A percentile compares a stretch with the other conserved stretches of the same genome.
phyloP scores from a whole-genome alignment of 2,113 vertebrate genomes.

The Tor tambroides region DNA sequence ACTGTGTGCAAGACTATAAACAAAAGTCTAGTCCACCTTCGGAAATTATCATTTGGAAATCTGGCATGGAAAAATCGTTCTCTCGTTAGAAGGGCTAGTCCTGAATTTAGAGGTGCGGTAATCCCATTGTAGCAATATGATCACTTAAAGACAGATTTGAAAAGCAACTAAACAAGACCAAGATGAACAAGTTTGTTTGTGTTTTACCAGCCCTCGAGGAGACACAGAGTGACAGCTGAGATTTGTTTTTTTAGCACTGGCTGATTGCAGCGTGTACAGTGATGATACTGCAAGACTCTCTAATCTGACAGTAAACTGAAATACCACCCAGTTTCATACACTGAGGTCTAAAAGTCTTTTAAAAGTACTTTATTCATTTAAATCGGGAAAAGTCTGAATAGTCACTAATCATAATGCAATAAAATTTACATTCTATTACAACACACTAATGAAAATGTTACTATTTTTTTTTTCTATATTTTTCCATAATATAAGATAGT shows the following conservation, averaged over 20 bases:
- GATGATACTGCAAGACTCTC: neutral
- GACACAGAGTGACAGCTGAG: neutral
- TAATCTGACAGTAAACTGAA: neutral
- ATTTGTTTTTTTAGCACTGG: neutral
- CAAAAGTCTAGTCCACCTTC: neutral
- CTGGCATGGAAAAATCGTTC: neutral
- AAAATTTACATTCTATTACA: neutral
- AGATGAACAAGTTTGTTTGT: neutral
- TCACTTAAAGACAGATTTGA: neutral
- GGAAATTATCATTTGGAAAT: neutral
- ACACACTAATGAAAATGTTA: neutral
- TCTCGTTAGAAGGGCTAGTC: neutral
- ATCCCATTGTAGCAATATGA: constrained; percentile 7
- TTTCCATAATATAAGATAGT: neutral
- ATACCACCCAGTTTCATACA: neutral
- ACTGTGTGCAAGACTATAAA: neutral
- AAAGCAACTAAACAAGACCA: constrained; percentile 3
- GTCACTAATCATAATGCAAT: neutral
- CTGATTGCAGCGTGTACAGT: neutral
- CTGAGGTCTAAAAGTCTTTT: neutral
- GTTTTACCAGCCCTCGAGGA: neutral
- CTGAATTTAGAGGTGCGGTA: neutral
- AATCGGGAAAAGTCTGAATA: neutral
- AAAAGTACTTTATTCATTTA: neutral
- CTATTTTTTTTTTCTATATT: neutral